Conservation (phyloP, 2,797 vertebrate species). For the Dermochelys coriacea region DNA sequence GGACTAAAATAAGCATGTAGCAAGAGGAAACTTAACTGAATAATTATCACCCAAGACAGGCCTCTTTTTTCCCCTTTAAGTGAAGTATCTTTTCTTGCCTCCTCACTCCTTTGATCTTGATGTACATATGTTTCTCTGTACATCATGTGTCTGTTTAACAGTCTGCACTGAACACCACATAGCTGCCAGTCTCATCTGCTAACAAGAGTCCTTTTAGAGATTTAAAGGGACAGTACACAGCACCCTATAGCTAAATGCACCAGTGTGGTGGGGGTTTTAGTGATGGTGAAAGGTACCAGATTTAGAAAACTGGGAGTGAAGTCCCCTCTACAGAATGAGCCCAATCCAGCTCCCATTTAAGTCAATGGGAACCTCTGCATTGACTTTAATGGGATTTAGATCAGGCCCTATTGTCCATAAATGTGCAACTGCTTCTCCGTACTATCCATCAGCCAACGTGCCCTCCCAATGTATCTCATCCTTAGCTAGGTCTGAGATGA, state of each 20-base stretch:
- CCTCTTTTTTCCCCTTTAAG: background rate
- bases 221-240: background rate
- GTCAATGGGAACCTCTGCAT: background rate
- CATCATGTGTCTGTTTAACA: background rate
- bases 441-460: background rate
- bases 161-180: background rate
- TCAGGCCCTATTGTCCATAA: background rate
- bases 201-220: background rate
- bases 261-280: background rate
- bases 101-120: background rate
- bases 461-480: background rate
- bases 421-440: background rate
- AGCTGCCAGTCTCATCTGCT: background rate
- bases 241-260: background rate
- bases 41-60: background rate
- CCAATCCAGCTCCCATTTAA: background rate
- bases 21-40: background rate
- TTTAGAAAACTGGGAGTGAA: background rate
- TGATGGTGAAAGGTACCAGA: background rate
- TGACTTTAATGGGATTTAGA: background rate
- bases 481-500: background rate
- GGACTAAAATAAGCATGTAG: background rate
- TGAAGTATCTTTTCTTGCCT: background rate
- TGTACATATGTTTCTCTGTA: background rate
- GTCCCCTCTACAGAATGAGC: background rate